phyloP scores from a whole-genome alignment of 30 jellyfish, hydroid and myxozoan species.

The Haliclystus octoradiatus region DNA sequence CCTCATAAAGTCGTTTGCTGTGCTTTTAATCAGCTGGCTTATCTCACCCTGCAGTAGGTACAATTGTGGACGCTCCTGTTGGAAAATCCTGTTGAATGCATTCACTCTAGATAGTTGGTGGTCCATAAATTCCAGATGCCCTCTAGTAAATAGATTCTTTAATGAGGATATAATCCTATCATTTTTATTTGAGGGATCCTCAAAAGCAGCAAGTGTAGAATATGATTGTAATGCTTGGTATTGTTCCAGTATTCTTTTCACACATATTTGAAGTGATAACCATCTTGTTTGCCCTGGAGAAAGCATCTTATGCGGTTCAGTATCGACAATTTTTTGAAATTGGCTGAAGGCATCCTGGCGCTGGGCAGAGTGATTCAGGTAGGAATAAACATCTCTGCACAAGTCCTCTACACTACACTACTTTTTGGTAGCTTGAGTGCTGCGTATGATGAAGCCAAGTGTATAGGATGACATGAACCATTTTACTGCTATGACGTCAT shows the following conservation, averaged over 20 bases:
- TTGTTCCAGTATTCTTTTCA: slow-evolving; percentile 27
- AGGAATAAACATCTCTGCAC: slow-evolving; percentile 22
- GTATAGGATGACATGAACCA: slow-evolving; percentile 20
- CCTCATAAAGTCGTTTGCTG: slow-evolving; percentile 23
- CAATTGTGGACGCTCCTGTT: slow-evolving; percentile 29
- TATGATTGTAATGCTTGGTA: slow-evolving; percentile 29
- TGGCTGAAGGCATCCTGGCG: slow-evolving; percentile 24
- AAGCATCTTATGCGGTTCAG: slow-evolving; percentile 32
- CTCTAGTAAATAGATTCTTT: slow-evolving; percentile 14
- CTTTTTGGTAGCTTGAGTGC: slow-evolving; percentile 9
- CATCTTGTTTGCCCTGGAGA: slow-evolving; percentile 43
- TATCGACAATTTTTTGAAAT: slow-evolving; percentile 15
- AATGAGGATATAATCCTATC: slow-evolving; percentile 11
- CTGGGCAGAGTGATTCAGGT: slow-evolving; percentile 32
- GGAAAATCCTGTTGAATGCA: slow-evolving; percentile 33
- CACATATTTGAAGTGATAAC: slow-evolving; percentile 29
- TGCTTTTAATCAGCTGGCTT: slow-evolving; percentile 9
- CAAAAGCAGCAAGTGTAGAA: slow-evolving; percentile 4
- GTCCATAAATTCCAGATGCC: slow-evolving; percentile 33
- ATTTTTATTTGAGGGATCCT: slow-evolving; percentile 22
- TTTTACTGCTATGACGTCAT: slow-evolving; percentile 9
- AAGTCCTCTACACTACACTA: slow-evolving; percentile 17
- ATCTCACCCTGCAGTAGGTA: slow-evolving; percentile 21
- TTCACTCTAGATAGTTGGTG: slow-evolving; percentile 30
- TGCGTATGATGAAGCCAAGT: slow-evolving; percentile 18